Evolutionary conservation across 2,113 vertebrate species (phyloP).

Genomic region (Myiozetetes cayanensis): DNA sequence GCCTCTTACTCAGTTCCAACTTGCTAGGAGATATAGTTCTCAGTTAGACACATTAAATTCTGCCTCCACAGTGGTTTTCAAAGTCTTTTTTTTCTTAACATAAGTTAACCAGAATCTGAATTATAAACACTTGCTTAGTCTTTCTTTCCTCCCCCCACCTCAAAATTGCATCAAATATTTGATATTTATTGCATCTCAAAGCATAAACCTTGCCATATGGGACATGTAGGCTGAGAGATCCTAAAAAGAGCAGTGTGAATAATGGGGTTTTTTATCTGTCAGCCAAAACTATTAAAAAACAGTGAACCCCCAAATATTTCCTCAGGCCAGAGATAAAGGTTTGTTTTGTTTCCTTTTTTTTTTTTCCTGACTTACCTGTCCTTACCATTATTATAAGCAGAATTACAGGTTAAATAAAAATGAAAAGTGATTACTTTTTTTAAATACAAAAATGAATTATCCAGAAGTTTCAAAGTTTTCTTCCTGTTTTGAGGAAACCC

Average conservation of each 20-base stretch:
- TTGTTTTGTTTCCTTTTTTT: rapidly evolving
- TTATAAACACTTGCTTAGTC: neutral
- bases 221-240: neutral
- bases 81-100: neutral
- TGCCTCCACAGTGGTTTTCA: neutral
- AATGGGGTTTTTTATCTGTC: neutral
- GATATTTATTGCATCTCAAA: neutral
- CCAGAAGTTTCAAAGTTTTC: neutral
- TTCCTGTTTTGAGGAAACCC: neutral
- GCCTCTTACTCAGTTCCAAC: neutral
- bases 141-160: neutral
- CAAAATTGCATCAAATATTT: neutral
- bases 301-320: neutral
- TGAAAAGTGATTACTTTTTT: neutral
- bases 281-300: neutral
- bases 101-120: neutral
- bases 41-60: neutral
- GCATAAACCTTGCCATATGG: neutral
- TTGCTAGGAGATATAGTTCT: neutral
- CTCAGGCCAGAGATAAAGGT: neutral
- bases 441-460: neutral
- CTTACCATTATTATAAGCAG: neutral
- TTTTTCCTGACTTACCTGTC: neutral
- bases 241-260: neutral
- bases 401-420: neutral